Evolutionary conservation across 2,113 vertebrate species (phyloP).

Genomic region (Pimephales promelas): DNA sequence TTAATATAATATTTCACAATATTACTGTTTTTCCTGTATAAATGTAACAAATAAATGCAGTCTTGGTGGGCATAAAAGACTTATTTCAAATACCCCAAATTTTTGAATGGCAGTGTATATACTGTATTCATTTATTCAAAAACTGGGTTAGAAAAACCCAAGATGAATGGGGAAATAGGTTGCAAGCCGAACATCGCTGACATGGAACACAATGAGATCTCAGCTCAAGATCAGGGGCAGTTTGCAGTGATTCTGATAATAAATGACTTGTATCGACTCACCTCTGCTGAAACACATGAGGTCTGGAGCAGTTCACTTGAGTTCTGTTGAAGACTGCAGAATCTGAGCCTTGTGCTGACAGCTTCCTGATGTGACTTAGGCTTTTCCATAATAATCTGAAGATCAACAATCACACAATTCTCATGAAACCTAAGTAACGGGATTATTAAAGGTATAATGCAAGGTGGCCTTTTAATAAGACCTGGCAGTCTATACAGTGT

Average conservation of each 20-base stretch:
- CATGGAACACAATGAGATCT: background rate
- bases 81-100: too few relatives aligned
- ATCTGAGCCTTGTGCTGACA: background rate
- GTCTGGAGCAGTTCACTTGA: slow-evolving; percentile 41
- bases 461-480: background rate
- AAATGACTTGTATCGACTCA: slow-evolving; percentile 6
- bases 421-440: background rate
- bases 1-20: background rate
- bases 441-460: background rate
- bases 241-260: background rate
- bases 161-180: background rate
- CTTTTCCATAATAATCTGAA: slow-evolving; percentile 46
- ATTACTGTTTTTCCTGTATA: background rate
- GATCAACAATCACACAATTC: background rate
- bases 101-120: background rate
- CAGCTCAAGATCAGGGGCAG: background rate
- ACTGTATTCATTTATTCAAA: background rate
- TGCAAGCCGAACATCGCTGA: background rate
- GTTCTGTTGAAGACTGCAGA: background rate
- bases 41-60: background rate
- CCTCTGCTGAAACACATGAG: slow-evolving; percentile 53
- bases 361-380: slow-evolving; percentile 39
- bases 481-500: background rate
- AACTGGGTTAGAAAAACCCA: background rate
- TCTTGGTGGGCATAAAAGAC: background rate